These are phyloP conservation scores for Luperina nickerlii DNA, from an alignment of 2,888 invertebrate genomes.

Conservation along the genomic window DNA sequence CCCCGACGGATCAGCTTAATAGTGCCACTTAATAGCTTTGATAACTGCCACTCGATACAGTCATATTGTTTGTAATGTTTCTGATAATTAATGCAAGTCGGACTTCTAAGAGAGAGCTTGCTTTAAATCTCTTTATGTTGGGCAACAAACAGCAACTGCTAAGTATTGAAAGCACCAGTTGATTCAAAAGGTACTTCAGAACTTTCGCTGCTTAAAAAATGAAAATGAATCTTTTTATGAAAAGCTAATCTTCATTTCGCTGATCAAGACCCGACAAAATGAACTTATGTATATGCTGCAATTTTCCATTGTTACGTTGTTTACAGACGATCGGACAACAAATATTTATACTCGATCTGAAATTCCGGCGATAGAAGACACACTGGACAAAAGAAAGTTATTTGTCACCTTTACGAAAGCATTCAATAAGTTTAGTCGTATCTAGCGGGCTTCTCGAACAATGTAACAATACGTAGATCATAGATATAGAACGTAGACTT, in stretches of 20 bases:
- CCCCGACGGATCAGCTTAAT: slow-evolving; percentile 69
- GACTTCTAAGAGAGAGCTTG: neutral
- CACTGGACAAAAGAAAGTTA: slow-evolving; percentile 44
- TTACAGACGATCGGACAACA: slow-evolving; percentile 25
- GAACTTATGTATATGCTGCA: neutral
- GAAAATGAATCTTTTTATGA: neutral
- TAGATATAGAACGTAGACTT: neutral
- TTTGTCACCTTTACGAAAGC: slow-evolving; percentile 45
- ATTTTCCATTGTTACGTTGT: neutral
- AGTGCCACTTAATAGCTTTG: slow-evolving; percentile 70
- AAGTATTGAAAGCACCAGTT: neutral
- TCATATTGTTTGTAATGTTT: slow-evolving; percentile 68
- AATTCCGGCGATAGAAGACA: slow-evolving; percentile 25
- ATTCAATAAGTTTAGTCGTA: slow-evolving; percentile 40
- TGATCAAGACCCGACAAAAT: neutral
- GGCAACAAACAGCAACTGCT: neutral
- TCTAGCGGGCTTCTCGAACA: neutral
- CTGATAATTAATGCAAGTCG: slow-evolving; percentile 12
- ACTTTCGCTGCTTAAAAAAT: too few species aligned
- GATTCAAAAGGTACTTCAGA: neutral
- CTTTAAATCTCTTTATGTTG: neutral
- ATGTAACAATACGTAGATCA: slow-evolving; percentile 4
- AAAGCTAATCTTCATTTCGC: neutral
- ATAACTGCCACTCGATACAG: slow-evolving; percentile 74
- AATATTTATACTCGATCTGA: slow-evolving; percentile 40